Conservation (phyloP, 2,113 vertebrate species). For the Monopterus albus region DNA sequence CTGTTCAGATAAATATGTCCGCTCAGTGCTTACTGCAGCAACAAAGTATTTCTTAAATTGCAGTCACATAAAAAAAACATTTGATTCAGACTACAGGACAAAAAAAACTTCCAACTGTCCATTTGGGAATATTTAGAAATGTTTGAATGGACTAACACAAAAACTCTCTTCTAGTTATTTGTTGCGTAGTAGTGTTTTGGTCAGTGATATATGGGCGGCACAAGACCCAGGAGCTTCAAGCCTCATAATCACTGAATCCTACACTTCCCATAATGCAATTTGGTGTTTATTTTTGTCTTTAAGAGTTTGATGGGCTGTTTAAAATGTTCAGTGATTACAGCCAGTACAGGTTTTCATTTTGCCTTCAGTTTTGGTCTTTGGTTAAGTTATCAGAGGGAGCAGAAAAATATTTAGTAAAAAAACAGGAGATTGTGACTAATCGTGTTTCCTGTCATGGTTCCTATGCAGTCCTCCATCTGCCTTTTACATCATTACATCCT, state of each 20-base stretch:
- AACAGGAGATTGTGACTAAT: neutral
- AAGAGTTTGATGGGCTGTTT: conserved; percentile 35
- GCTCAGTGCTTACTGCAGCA: neutral
- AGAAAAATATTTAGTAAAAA: neutral
- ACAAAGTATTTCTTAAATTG: neutral
- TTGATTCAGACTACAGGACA: neutral
- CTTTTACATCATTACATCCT: neutral
- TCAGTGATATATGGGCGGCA: neutral
- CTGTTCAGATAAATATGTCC: neutral
- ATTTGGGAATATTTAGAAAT: neutral
- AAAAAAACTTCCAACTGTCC: neutral
- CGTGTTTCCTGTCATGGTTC: neutral
- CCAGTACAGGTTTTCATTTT: neutral
- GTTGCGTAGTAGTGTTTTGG: neutral
- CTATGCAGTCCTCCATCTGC: neutral
- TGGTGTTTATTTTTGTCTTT: neutral
- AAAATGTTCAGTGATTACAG: conserved; percentile 8
- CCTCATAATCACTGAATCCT: too few relatives aligned
- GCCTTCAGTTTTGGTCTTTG: neutral
- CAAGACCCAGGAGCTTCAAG: neutral
- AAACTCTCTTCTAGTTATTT: neutral
- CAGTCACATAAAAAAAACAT: neutral
- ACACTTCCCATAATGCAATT: too few relatives aligned
- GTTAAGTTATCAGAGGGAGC: neutral
- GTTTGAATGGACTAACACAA: neutral